Evolutionary conservation across 2,888 invertebrate genomes (phyloP).

Genomic region (Pyrgus malvae): DNA sequence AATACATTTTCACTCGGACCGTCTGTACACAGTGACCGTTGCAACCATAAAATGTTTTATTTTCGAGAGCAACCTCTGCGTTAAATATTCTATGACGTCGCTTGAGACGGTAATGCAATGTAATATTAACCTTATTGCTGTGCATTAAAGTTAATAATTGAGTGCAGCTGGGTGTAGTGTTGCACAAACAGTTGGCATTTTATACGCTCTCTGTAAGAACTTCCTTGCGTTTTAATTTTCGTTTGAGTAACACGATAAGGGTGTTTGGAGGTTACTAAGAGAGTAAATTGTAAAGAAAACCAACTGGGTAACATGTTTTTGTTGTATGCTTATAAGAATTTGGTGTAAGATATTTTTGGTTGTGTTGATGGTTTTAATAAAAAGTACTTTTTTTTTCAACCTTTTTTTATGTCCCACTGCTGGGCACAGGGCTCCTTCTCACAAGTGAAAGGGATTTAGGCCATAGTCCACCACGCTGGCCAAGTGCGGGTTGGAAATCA

Average conservation of each 20-base stretch:
- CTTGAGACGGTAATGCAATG: constrained; percentile 9
- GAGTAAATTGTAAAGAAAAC: no score
- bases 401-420: no score
- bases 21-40: constrained; percentile 7
- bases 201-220: not conserved
- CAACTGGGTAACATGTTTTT: no score
- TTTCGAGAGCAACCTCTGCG: constrained; percentile 6
- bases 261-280: no score
- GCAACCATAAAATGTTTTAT: constrained; percentile 22
- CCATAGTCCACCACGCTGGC: no score
- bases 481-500: no score
- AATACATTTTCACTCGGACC: not conserved
- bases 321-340: no score
- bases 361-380: no score
- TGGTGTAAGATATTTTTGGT: no score
- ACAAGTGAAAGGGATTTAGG: no score
- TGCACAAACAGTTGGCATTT: constrained; percentile 2
- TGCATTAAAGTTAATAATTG: constrained; percentile 17
- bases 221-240: not conserved
- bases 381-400: no score
- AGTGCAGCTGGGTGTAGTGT: not conserved
- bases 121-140: constrained; percentile 10
- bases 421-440: no score
- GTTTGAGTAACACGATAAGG: not conserved
- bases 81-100: constrained; percentile 18